phyloP scores from a whole-genome alignment of 2,888 invertebrate species.

The Phengaris alcon region DNA sequence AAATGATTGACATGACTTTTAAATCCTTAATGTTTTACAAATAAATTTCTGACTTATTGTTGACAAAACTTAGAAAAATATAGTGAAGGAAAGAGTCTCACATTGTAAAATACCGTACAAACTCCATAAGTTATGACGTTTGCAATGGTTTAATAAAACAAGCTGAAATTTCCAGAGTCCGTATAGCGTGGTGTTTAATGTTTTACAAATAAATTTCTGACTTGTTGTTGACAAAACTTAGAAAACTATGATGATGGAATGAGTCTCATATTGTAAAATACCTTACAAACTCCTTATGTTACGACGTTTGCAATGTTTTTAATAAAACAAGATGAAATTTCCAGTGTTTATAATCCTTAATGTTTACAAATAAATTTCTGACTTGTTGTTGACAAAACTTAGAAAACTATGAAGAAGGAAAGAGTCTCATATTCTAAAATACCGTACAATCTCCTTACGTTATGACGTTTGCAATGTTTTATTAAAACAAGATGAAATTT shows the following conservation, averaged over 20 bases:
- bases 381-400: too few species aligned
- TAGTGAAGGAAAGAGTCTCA: too few species aligned
- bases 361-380: too few species aligned
- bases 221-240: too few species aligned
- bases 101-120: neutral
- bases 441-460: neutral
- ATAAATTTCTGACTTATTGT: too few species aligned
- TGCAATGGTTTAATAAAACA: constrained; percentile 14
- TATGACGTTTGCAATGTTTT: constrained; percentile 2
- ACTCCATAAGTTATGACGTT: neutral
- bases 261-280: neutral
- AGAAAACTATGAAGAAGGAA: neutral
- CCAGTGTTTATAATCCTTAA: too few species aligned
- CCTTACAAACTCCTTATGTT: neutral
- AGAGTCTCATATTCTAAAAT: neutral
- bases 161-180: neutral
- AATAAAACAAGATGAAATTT: constrained; percentile 24
- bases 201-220: neutral
- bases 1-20: too few species aligned
- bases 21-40: too few species aligned
- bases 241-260: neutral
- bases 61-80: too few species aligned
- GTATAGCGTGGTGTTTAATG: neutral
- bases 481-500: constrained; percentile 22
- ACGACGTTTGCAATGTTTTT: constrained; percentile 5